Conservation (phyloP, 2,797 vertebrate species). For the Otolemur crassicaudatus region DNA sequence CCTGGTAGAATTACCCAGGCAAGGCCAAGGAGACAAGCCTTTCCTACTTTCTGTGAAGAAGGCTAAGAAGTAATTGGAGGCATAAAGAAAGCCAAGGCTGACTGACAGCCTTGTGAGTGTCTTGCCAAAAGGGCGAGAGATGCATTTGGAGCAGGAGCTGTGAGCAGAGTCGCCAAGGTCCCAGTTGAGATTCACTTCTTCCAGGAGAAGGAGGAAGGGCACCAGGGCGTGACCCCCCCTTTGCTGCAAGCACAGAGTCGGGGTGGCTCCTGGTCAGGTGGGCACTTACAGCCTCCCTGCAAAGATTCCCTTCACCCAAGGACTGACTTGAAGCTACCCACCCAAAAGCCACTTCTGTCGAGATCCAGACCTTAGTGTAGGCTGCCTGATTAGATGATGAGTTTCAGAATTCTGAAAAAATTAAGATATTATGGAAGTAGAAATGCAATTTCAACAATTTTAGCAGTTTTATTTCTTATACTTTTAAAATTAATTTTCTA, state of each 20-base stretch:
- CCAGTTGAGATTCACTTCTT: constrained; percentile 81
- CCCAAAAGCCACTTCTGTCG: constrained; percentile 70
- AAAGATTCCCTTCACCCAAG: constrained; percentile 80
- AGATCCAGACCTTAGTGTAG: constrained; percentile 79
- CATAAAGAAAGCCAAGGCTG: constrained; percentile 61
- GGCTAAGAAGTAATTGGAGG: constrained; percentile 84
- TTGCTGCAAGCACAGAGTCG: constrained; percentile 87
- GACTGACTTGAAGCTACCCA: constrained; percentile 78
- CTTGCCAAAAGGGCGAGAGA: constrained; percentile 85
- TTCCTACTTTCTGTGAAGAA: constrained; percentile 87
- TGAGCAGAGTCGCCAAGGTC: constrained; percentile 82
- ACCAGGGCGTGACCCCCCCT: constrained; percentile 84
- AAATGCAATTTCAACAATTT: not conserved
- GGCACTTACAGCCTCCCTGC: constrained; percentile 74
- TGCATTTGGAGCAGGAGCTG: constrained; percentile 84
- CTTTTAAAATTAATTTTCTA: constrained; percentile 5
- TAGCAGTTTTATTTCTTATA: not conserved
- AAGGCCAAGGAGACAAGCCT: constrained; percentile 84
- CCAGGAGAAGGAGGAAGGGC: constrained; percentile 87
- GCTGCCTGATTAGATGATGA: not conserved
- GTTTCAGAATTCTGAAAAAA: not conserved
- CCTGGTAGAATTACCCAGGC: constrained; percentile 87
- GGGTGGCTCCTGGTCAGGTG: constrained; percentile 86
- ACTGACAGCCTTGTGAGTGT: constrained; percentile 84
- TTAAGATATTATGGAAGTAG: not conserved